phyloP scores from a whole-genome alignment of 2,113 vertebrate species.

The Pelobates fuscus region DNA sequence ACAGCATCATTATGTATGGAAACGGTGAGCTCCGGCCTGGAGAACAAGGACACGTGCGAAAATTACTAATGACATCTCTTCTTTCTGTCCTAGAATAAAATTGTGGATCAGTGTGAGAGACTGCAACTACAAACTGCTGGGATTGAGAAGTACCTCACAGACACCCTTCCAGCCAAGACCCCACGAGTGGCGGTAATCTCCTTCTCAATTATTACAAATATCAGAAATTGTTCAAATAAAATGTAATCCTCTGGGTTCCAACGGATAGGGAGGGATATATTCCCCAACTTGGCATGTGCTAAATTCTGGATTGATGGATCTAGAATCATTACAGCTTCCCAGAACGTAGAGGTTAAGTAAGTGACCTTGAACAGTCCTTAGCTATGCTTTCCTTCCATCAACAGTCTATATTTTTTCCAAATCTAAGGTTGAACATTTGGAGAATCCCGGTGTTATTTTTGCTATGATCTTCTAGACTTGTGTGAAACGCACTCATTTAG shows the following conservation, averaged over 20 bases:
- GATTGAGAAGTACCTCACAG: conserved; percentile 76
- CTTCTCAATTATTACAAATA: too few relatives aligned
- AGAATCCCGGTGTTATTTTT: too few relatives aligned
- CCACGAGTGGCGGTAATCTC: conserved; percentile 76
- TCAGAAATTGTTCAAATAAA: fast-evolving
- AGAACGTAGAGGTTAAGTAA: too few relatives aligned
- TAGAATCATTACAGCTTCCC: too few relatives aligned
- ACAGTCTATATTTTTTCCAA: too few relatives aligned
- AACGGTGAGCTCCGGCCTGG: not conserved
- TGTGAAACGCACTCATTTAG: too few relatives aligned
- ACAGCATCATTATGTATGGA: not conserved
- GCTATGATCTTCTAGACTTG: too few relatives aligned
- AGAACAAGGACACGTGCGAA: not conserved
- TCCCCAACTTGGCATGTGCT: not conserved
- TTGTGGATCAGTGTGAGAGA: conserved; percentile 89
- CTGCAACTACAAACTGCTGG: conserved; percentile 85
- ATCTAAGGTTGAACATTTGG: too few relatives aligned
- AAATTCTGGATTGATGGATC: too few relatives aligned
- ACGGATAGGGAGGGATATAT: too few relatives aligned
- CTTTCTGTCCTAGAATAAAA: conserved; percentile 71
- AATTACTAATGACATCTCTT: not conserved
- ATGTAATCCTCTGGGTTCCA: not conserved
- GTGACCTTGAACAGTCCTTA: too few relatives aligned
- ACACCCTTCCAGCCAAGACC: conserved; percentile 80
- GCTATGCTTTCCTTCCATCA: too few relatives aligned